phyloP scores from a whole-genome alignment of 2,797 vertebrate species.

The Botia kubotai region DNA sequence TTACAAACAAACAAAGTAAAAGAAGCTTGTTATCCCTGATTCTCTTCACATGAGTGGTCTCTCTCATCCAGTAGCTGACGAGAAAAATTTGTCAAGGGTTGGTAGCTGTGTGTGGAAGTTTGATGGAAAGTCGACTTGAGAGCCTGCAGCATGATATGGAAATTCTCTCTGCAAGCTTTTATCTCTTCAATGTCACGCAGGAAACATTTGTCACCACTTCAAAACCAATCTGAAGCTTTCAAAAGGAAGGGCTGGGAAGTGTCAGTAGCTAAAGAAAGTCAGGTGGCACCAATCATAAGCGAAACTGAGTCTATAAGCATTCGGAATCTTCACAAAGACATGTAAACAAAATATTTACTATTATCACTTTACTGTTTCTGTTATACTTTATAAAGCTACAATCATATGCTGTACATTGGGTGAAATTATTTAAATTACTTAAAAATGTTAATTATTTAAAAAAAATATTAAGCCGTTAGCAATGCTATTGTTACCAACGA shows the following conservation, averaged over 20 bases:
- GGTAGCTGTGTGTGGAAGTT: constrained; percentile 28
- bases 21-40: constrained; percentile 53
- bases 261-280: constrained; percentile 32
- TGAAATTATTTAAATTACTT: too few relatives aligned
- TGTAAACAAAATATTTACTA: constrained; percentile 10
- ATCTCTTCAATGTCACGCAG: constrained; percentile 60
- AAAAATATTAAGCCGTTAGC: too few relatives aligned
- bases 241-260: constrained; percentile 55
- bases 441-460: too few relatives aligned
- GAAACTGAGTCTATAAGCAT: constrained; percentile 69
- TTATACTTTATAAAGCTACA: background rate
- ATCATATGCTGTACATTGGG: background rate
- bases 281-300: constrained; percentile 43
- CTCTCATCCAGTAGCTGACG: constrained; percentile 13
- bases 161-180: constrained; percentile 60
- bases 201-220: constrained; percentile 61
- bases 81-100: constrained; percentile 32
- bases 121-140: constrained; percentile 44
- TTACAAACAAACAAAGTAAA: background rate
- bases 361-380: background rate
- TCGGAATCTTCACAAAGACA: constrained; percentile 1
- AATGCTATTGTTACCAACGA: too few relatives aligned
- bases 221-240: constrained; percentile 68
- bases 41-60: constrained; percentile 38
- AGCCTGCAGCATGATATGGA: constrained; percentile 31